Conservation (phyloP, 1,140 invertebrate species). For the Pseudomyrmex cubaensis region DNA sequence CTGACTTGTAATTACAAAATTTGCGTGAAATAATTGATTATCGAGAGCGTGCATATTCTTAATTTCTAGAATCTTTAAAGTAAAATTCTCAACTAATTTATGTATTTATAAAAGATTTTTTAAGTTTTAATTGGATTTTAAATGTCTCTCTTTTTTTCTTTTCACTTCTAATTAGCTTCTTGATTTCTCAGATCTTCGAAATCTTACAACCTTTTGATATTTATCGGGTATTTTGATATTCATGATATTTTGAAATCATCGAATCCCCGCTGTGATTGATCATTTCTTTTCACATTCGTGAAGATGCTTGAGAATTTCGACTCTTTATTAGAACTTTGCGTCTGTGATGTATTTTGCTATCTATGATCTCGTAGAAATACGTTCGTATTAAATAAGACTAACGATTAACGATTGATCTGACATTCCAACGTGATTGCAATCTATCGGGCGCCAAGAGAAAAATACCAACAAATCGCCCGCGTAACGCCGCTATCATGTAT, state of each 20-base stretch:
- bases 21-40: neutral
- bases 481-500: slow-evolving; percentile 85
- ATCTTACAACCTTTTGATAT: slow-evolving; percentile 2
- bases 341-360: neutral
- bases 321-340: neutral
- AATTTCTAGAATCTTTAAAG: neutral
- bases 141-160: neutral
- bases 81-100: neutral
- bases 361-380: slow-evolving; percentile 20
- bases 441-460: slow-evolving; percentile 64
- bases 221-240: slow-evolving; percentile 5
- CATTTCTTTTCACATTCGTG: neutral
- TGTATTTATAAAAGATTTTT: neutral
- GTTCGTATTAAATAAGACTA: slow-evolving; percentile 49
- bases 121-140: neutral
- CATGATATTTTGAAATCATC: neutral
- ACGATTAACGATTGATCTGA: slow-evolving; percentile 14
- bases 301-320: slow-evolving; percentile 6
- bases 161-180: neutral
- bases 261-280: slow-evolving; percentile 2
- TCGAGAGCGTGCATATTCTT: neutral
- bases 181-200: slow-evolving; percentile 6
- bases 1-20: neutral
- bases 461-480: slow-evolving; percentile 81
- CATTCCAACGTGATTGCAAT: slow-evolving; percentile 56